Conservation (phyloP, 2,888 invertebrate species). For the Eubasilissa splendida region DNA sequence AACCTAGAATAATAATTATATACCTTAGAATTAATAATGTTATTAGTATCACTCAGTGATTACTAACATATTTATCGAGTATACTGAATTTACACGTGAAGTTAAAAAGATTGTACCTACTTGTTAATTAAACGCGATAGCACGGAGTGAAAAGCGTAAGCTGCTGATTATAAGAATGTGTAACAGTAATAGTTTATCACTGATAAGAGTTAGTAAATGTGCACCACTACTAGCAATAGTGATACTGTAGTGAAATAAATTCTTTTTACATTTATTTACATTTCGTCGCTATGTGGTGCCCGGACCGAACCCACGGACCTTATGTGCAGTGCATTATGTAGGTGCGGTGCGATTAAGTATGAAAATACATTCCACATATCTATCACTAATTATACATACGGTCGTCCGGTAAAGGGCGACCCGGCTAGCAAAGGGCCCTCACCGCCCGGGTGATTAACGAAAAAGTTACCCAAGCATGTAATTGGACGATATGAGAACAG, state of each 20-base stretch:
- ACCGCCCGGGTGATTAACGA: conserved; percentile 54
- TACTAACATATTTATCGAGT: no score
- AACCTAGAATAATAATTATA: no score
- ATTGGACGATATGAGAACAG: conserved; percentile 56
- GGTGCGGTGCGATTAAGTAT: background rate
- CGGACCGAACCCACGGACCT: background rate
- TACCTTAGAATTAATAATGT: no score
- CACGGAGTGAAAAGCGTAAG: no score
- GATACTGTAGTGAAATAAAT: background rate
- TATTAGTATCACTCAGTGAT: no score
- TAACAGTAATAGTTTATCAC: no score
- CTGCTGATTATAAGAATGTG: no score
- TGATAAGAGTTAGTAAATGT: no score
- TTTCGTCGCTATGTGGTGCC: background rate
- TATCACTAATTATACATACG: background rate
- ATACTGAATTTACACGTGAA: no score
- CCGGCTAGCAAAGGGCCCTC: conserved; percentile 25
- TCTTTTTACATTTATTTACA: background rate
- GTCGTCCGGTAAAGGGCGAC: conserved; percentile 28
- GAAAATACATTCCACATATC: background rate
- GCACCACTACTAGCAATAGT: no score
- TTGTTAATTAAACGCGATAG: no score
- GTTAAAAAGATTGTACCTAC: no score
- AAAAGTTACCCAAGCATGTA: conserved; percentile 56
- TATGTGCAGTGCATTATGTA: background rate